These are phyloP conservation scores for Steromphala cineraria DNA, from an alignment of 2,888 invertebrate genomes.

Conservation along the genomic window DNA sequence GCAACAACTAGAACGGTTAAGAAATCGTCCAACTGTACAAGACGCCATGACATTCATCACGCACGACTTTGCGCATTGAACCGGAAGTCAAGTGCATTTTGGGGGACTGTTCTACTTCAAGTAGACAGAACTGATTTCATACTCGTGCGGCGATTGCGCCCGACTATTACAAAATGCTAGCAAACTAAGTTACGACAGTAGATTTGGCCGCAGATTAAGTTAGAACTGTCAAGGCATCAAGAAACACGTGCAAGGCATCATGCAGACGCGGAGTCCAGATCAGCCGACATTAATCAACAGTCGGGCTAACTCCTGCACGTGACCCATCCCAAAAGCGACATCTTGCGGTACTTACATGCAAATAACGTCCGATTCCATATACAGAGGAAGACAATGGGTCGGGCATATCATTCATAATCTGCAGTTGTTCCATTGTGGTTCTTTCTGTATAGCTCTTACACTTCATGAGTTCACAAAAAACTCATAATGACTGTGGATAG, in stretches of 20 bases:
- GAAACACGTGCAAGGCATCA: background rate
- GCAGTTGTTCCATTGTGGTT: no score
- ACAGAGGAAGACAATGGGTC: no score
- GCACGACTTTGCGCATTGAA: background rate
- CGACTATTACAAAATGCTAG: conserved; percentile 5
- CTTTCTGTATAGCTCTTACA: no score
- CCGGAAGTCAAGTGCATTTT: background rate
- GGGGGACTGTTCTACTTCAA: background rate
- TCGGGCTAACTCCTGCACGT: background rate
- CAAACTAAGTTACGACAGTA: conserved; percentile 2
- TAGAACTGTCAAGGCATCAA: conserved; percentile 2
- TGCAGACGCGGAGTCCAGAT: background rate
- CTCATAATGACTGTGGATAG: no score
- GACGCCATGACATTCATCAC: background rate
- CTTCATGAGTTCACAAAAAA: no score
- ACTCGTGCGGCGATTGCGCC: background rate
- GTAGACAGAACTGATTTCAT: background rate
- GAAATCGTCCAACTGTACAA: no score
- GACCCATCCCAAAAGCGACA: background rate
- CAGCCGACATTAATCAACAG: background rate
- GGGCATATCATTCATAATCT: no score
- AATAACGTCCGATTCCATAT: no score
- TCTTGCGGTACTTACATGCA: background rate
- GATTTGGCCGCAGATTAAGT: conserved; percentile 4
- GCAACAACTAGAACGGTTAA: no score